Evolutionary conservation across 2,888 invertebrate species (phyloP), one percentile per base, ranked within the genome.

Genomic region (Cecidostiba fungosa): DNA sequence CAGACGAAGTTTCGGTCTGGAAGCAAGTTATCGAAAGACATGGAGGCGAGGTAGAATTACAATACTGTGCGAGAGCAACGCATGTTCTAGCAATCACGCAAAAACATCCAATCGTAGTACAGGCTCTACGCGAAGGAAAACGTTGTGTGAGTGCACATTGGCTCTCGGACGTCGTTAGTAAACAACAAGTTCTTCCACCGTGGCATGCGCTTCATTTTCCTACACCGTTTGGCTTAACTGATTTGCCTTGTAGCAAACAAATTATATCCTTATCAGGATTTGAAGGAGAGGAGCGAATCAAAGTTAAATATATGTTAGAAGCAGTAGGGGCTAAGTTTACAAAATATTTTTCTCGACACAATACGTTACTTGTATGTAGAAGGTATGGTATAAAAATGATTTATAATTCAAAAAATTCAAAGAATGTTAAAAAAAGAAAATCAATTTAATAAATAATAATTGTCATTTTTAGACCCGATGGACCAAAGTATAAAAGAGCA

Each of bases 181-280:
- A 97, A 77, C 97, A 97, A 89, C 97, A 97, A 90, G 96, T 99
- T 90, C 94, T 96, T 80, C 98, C 99, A 0, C 99, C 99, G 0
- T 99, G 97, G 97, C 97, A 97, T 90, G 98, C 98, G 16, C 94
- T 98, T 73, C 99, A 99, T 94, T 95, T 99, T 89, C 99, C 99
- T 14, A 95, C 95, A 84, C 96, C 97, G 90, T 96, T 95, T 90
- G 94, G 95, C 73, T 94, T 95, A 82, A 95, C 95, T 32, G 97
- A 97, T 87, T 95, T 96, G 3, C 98, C 98, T 16, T 96, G 96
- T 32, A 93, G 94, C 0, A 96, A 96, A 89, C 97, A 97, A 93
- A 96, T 98, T 43, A 97, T 98, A 89, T 96, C 97, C 5, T 94
- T 98, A 16, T 97, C 98, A 70, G 99, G 99, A 86, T 99, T 99